A percentile compares a stretch with the other conserved stretches of the same genome.
Conservation (phyloP, 1,140 invertebrate species). For the Fopius arisanus region DNA sequence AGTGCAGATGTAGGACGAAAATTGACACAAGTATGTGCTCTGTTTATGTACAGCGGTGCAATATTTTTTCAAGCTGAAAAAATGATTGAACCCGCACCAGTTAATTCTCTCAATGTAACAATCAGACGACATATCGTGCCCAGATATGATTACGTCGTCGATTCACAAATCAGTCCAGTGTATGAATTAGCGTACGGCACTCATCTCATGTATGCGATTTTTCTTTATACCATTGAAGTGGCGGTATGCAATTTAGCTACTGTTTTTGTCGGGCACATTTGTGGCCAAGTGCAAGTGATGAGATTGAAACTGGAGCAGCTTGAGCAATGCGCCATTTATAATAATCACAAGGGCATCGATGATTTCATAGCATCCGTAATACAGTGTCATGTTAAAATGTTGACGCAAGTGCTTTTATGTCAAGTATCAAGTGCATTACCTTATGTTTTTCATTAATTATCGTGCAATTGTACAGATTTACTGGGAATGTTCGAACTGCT, state of each 20-base stretch:
- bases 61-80: slow-evolving; percentile 10
- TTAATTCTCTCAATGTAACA: slow-evolving; percentile 28
- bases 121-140: slow-evolving; percentile 40
- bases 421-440: neutral
- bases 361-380: slow-evolving; percentile 5
- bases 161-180: slow-evolving; percentile 31
- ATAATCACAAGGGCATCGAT: neutral
- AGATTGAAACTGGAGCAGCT: slow-evolving; percentile 31
- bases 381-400: neutral
- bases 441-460: neutral
- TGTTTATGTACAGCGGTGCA: slow-evolving; percentile 23
- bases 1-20: slow-evolving; percentile 1
- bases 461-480: slow-evolving; percentile 13
- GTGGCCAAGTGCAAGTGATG: slow-evolving; percentile 43
- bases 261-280: slow-evolving; percentile 41
- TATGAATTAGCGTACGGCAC: slow-evolving; percentile 39
- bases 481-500: slow-evolving; percentile 22
- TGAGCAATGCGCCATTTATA: neutral
- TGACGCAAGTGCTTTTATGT: neutral
- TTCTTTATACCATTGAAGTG: slow-evolving; percentile 36
- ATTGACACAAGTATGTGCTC: slow-evolving; percentile 17
- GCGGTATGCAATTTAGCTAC: slow-evolving; percentile 38
- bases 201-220: slow-evolving; percentile 35
- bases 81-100: neutral
- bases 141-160: slow-evolving; percentile 36